Evolutionary conservation across 2,888 invertebrate genomes (phyloP), one percentile per base, ranked within the genome.

Genomic region (Tetrapedia diversipes): DNA sequence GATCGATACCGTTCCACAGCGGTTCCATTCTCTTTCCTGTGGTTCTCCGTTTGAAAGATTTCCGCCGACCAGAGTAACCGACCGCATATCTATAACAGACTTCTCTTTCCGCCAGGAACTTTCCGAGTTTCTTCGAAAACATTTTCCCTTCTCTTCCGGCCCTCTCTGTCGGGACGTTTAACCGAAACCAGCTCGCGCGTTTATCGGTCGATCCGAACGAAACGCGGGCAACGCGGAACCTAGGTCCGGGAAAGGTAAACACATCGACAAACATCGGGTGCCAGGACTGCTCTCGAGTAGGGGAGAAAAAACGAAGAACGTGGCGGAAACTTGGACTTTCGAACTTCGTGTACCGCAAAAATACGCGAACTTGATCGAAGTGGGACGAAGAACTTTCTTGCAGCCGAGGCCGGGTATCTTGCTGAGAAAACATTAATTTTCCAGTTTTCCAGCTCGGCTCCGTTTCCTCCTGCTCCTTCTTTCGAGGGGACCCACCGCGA

Each of bases 391-490:
- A n/a, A n/a, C n/a, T 64, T 64, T 27, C 24, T 32, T 16, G 37
- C 45, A 24, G 45, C 41, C 32, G n/a, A n/a, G n/a, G 39, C 10
- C 57, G 34, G 29, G 54, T 22, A 57, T 54, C 37, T 37, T 11
- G 8, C 51, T n/a, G 32, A 19, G 57, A 24, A 57, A 73, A 73
- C 73, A 73, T 70, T 57, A 56, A 54, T 73, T 73, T 70, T 10
- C 39, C 32, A 37, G 4, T 49, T 56, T 16, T 8, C 39, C n/a
- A n/a, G n/a, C n/a, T n/a, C n/a, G n/a, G n/a, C n/a, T n/a, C n/a
- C n/a, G n/a, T n/a, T n/a, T 32, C 32, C 22, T 37, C n/a, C 22
- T 27, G n/a, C 10, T 59, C 22, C 11, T 24, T 63, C 27, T 16
- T 19, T 39, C 24, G 11, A n/a, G 7, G 24, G 0, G 1, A 16